Conservation (phyloP, 2,113 vertebrate genomes). For the Myrmecobius fasciatus region DNA sequence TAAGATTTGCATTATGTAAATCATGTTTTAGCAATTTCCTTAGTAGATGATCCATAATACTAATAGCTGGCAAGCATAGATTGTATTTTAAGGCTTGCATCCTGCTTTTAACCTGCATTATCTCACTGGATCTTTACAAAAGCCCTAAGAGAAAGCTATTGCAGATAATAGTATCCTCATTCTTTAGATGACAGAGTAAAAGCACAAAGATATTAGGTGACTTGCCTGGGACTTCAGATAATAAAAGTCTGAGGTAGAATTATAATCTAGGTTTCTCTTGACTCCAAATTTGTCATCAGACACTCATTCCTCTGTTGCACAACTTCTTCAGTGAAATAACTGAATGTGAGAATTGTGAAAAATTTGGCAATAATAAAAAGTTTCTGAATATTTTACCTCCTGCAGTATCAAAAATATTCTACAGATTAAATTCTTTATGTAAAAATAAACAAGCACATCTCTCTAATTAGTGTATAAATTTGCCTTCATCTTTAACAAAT, state of each 20-base stretch:
- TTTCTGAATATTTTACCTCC: too few species aligned
- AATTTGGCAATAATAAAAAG: too few species aligned
- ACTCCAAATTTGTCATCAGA: background rate
- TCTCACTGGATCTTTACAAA: background rate
- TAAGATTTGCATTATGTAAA: background rate
- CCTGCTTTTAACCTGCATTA: background rate
- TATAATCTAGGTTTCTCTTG: background rate
- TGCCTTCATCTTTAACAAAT: too few species aligned
- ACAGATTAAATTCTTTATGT: too few species aligned
- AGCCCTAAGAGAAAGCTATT: background rate
- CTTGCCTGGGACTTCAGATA: background rate
- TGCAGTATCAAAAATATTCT: too few species aligned
- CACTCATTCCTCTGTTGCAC: background rate
- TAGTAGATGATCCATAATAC: background rate
- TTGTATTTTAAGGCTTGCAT: background rate
- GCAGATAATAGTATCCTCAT: background rate
- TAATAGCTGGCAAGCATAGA: background rate
- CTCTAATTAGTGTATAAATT: too few species aligned
- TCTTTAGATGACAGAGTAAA: background rate
- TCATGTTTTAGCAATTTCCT: background rate
- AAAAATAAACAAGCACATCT: too few species aligned
- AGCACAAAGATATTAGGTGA: background rate
- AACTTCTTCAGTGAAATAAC: background rate
- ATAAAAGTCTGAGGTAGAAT: background rate
- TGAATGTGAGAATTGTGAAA: too few species aligned